Conservation (phyloP, 2,888 invertebrate species). For the Drymonia ruficornis region DNA sequence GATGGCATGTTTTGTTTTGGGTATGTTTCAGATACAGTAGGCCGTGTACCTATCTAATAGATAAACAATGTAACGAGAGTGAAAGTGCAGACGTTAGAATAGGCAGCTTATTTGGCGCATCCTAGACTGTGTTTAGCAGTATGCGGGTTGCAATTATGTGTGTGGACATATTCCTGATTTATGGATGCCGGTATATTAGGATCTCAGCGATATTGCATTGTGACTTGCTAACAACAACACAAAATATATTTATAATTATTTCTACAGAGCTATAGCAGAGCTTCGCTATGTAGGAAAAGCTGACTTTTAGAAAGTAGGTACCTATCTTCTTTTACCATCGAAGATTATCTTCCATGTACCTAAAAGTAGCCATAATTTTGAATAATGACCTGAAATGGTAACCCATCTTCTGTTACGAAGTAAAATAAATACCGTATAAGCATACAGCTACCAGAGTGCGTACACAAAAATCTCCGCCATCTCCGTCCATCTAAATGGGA, state of each 20-base stretch:
- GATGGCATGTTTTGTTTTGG: no score
- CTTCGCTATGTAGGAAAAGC: no score
- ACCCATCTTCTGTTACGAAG: no score
- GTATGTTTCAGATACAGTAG: neutral
- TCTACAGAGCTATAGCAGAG: no score
- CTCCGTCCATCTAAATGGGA: slow-evolving; percentile 31
- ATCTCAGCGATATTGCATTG: no score
- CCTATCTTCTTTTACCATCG: no score
- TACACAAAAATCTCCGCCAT: slow-evolving; percentile 9
- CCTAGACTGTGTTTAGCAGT: neutral
- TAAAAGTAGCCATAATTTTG: no score
- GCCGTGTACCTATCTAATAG: neutral
- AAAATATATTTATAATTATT: no score
- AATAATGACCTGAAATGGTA: no score
- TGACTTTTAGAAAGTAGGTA: no score
- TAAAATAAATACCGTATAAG: neutral
- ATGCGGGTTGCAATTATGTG: slow-evolving; percentile 20
- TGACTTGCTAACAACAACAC: no score
- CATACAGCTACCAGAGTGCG: neutral
- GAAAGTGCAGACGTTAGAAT: slow-evolving; percentile 19
- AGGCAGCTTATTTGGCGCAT: neutral
- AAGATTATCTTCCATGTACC: no score
- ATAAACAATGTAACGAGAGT: slow-evolving; percentile 8
- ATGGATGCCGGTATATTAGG: neutral
- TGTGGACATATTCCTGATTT: neutral